These are phyloP conservation scores for Sceloporus undulatus DNA, from an alignment of 2,113 vertebrate species.

Conservation along the genomic window DNA sequence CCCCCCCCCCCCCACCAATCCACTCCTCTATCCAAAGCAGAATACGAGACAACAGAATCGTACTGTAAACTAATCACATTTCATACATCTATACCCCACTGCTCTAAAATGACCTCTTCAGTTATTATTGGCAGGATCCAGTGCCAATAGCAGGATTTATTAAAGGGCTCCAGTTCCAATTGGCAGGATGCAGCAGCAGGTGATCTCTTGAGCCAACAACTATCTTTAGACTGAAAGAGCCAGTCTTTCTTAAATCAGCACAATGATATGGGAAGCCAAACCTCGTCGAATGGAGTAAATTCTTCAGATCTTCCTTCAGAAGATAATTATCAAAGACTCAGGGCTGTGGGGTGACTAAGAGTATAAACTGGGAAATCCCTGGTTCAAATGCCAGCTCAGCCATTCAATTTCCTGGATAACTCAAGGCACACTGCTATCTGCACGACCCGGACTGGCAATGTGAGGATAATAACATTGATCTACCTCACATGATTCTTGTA, in stretches of 20 bases:
- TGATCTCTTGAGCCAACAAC: not conserved
- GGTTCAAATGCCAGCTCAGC: not conserved
- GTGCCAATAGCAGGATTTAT: not conserved
- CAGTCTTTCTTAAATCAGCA: not conserved
- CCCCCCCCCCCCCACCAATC: not conserved
- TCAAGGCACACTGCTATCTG: not conserved
- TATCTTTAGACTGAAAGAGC: not conserved
- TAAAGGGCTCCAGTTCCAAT: not conserved
- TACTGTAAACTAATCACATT: not conserved
- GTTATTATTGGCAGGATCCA: not conserved
- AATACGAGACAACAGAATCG: not conserved
- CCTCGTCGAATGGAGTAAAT: not conserved
- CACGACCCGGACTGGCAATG: not conserved
- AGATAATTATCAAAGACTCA: not conserved
- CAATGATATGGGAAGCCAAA: not conserved
- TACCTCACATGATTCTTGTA: slow-evolving; percentile 6
- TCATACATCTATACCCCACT: not conserved
- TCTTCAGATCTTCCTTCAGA: not conserved
- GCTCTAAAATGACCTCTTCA: not conserved
- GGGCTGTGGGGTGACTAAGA: not conserved
- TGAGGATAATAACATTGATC: not conserved
- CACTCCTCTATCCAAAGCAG: not conserved
- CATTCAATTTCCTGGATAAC: not conserved
- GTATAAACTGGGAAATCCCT: not conserved
- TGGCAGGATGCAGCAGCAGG: not conserved